A percentile compares a stretch with the other conserved stretches of the same genome.
phyloP scores from a whole-genome alignment of 2,113 vertebrate species.

The Nansenia antarctica region DNA sequence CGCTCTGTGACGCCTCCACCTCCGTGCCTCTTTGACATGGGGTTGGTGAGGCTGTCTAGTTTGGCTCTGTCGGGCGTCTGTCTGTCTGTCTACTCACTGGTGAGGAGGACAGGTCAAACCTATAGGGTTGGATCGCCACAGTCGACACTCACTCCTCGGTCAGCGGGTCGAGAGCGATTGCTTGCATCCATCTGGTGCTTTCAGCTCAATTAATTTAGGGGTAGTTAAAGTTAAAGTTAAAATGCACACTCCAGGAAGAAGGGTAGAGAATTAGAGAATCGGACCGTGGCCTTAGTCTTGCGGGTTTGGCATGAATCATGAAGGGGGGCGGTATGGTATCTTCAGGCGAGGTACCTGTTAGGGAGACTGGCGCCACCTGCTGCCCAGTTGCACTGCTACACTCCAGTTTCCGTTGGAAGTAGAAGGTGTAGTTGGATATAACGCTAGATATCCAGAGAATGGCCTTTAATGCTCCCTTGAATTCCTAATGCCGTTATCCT shows the following conservation, averaged over 20 bases:
- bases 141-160: neutral
- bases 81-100: too few relatives aligned
- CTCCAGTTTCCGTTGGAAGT: neutral
- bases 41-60: neutral
- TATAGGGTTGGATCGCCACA: neutral
- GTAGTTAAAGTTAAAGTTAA: too few relatives aligned
- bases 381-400: conserved; percentile 3
- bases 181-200: too few relatives aligned
- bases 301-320: too few relatives aligned
- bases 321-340: too few relatives aligned
- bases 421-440: conserved; percentile 1
- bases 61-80: neutral
- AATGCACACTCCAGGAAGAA: too few relatives aligned
- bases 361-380: conserved; percentile 17
- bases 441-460: conserved; percentile 57
- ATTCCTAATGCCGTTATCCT: conserved; percentile 59
- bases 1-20: conserved; percentile 33
- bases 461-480: conserved; percentile 46
- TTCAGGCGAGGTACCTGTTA: neutral
- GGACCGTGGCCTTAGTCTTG: too few relatives aligned
- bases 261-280: too few relatives aligned
- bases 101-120: conserved; percentile 13
- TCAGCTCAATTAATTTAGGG: too few relatives aligned
- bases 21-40: conserved; percentile 47
- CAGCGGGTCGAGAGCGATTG: neutral